A percentile compares a stretch with the other conserved stretches of the same genome.
phyloP scores from a whole-genome alignment of 2,797 vertebrate species.

The Phataginus tetradactyla region DNA sequence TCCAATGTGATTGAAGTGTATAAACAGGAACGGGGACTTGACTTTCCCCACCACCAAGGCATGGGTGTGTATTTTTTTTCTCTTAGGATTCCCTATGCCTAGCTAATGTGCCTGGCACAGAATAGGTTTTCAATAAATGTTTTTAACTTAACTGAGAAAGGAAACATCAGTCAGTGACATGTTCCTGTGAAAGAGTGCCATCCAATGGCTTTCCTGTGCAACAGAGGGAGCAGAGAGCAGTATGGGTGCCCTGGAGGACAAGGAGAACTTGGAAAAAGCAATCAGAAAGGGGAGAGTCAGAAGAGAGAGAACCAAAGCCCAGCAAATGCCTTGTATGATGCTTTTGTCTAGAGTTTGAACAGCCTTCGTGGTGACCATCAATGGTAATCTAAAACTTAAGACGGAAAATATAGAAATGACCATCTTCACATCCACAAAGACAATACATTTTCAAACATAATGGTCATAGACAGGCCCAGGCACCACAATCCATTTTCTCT shows the following conservation, averaged over 20 bases:
- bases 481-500: neutral
- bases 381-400: neutral
- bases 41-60: neutral
- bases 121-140: neutral
- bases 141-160: neutral
- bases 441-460: neutral
- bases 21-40: neutral
- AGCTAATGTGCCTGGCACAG: neutral
- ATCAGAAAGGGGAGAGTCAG: neutral
- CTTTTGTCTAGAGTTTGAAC: neutral
- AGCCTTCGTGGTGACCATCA: neutral
- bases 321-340: neutral
- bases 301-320: neutral
- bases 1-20: neutral
- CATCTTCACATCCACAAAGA: neutral
- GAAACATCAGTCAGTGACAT: neutral
- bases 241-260: neutral
- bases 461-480: neutral
- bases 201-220: neutral
- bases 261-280: neutral
- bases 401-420: neutral
- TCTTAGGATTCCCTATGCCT: neutral
- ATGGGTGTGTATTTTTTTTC: neutral
- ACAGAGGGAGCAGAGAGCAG: neutral
- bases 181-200: neutral